These are phyloP conservation scores for Paguma larvata DNA, from an alignment of 2,797 vertebrate species.

Conservation along the genomic window DNA sequence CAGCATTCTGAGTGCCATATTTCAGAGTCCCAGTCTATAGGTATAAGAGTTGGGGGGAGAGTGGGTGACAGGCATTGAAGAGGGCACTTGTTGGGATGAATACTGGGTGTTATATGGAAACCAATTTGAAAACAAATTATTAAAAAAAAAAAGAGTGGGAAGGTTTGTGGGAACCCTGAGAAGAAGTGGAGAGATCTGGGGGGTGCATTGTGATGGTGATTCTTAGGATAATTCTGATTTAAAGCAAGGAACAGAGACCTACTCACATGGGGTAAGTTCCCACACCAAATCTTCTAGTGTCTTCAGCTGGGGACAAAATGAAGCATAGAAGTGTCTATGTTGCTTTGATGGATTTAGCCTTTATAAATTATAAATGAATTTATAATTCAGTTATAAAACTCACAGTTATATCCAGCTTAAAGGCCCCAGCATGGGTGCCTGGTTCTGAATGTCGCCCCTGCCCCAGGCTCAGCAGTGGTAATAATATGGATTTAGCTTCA, in stretches of 20 bases:
- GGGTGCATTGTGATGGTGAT: accelerated
- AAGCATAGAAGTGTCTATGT: accelerated
- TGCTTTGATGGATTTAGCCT: background rate
- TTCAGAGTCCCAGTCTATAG: background rate
- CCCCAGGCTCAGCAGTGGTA: background rate
- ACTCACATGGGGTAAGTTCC: background rate
- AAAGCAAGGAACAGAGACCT: background rate
- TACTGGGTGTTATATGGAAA: too few species aligned
- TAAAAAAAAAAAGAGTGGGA: background rate
- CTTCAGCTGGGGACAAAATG: background rate
- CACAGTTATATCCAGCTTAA: background rate
- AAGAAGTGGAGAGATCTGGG: background rate
- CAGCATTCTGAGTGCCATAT: background rate
- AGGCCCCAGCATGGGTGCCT: background rate
- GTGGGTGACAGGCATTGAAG: too few species aligned
- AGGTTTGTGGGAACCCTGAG: too few species aligned
- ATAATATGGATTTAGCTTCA: background rate
- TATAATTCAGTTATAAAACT: background rate
- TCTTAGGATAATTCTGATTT: background rate
- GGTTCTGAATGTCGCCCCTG: background rate
- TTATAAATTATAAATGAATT: background rate
- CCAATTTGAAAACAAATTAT: too few species aligned
- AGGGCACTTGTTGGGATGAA: too few species aligned
- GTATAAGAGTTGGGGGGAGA: background rate
- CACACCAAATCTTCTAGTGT: background rate